Base-by-base conservation (phyloP, 1,140 invertebrate genomes). In the Drosophila azteca region DNA sequence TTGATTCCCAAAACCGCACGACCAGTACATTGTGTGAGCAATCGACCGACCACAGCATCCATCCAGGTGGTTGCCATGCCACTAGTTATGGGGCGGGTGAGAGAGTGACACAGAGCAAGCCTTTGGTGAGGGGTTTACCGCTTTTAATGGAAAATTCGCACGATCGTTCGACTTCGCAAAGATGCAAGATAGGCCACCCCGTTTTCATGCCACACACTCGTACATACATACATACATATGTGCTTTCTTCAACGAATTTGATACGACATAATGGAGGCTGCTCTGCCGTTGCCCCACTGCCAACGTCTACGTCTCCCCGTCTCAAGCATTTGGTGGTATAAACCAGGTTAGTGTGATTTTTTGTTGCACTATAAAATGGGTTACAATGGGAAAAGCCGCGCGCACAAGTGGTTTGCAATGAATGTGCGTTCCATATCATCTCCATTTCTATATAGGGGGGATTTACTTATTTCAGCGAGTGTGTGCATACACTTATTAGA, bases 281-380 rank as follows among this genome's bases (percentile, higher is more conserved):
- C 60, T 62, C 50, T 45, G 50, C 41, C 22, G 11, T 15, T 26
- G 15, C 46, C 1, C 20, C 8, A 13, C 29, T 29, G 24, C 24
- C 15, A 31, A 43, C 46, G 64, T 22, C 53, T 43, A 43, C 46
- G 64, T 22, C 53, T 43, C 50, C 8, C 15, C 8, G 50, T 46
- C 57, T 59, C 62, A 68, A 64, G 70, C 83, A 66, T 88, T 87
- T 88, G 35, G 35, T 72, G 83, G 75, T 67, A 73, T 39, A 87
- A 87, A 88, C 76, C 83, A 87, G 83, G 83, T 87, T 87, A 87
- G 83, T 87, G 74, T 88, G 83, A 79, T 88, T 83, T 72, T 88
- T 88, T 77, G 79, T 77, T 75, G 73, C 79, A 76, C 66, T 79
- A 72, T 64, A 69, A 84, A 87, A 87, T 87, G 75, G 82, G 83